Evolutionary conservation across 37 sponge, comb jelly and placozoan species (phyloP), one percentile per base, ranked within the genome.

Genomic region (Beroe forskalii): DNA sequence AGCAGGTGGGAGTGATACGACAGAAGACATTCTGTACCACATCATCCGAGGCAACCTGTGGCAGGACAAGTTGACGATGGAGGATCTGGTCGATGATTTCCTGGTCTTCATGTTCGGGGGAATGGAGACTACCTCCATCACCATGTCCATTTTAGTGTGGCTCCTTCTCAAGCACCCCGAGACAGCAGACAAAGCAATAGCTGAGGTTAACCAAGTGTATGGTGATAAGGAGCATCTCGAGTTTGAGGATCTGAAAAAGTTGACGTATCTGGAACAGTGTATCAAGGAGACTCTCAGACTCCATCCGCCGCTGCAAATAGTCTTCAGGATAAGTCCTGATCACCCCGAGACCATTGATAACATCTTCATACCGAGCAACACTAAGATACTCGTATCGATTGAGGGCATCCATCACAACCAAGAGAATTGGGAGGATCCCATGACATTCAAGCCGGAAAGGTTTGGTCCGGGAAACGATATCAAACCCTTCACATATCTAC

Each of bases 1-100:
- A 44, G 3, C 44, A 41, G 55, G 3, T 1, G 86, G 86, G 25
- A 69, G 33, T 35, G 72, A 69, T 32, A 69, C 72, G 9, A 69
- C 72, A 20, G 38, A 69, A 3, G 55, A 80, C 86, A 80, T 80
- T 30, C 40, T 80, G 27, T 80, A 43, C 4, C 42, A 80, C 86
- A 80, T 80, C n/a, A 80, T 80, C 86, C 40, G 55, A 27, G 86
- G 38, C 9, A 80, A 80, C 55, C 55, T 33, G 30, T 41, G 28
- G 24, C 35, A 32, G 24, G 86, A 80, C 30, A 44, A 43, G 55
- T 48, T 80, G 2, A 80, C 43, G 30, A 80, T 80, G 8, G 48
- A 80, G 30, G 55, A 80, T 48, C 8, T 80, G 17, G 86, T 80
- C 24, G 86, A 80, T 23, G 86, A 80, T 20, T 80, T 44, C 86